Percentiles rank a stretch among this genome's conserved stretches.
phyloP scores from a whole-genome alignment of 2,797 vertebrate genomes.

The Tragopan temminckii region DNA sequence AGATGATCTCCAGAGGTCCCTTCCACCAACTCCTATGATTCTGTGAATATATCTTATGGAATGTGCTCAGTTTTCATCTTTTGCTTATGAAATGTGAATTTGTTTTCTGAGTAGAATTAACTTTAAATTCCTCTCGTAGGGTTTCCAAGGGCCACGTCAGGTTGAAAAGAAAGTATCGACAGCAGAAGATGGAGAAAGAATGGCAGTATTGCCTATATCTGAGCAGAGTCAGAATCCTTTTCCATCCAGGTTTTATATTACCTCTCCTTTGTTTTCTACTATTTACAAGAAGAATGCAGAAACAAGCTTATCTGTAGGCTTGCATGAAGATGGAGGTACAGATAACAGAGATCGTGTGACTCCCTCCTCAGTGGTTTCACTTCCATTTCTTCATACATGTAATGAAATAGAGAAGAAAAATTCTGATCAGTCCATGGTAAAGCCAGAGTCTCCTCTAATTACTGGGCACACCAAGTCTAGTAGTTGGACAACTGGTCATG shows the following conservation, averaged over 20 bases:
- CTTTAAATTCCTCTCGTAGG: conserved; percentile 68
- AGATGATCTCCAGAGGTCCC: no score
- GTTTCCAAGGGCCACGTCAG: conserved; percentile 81
- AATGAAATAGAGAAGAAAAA: background rate
- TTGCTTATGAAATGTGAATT: background rate
- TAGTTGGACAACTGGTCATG: background rate
- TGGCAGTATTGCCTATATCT: background rate
- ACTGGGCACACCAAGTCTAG: background rate
- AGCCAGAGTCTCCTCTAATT: background rate
- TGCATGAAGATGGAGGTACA: background rate
- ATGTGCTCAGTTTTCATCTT: background rate
- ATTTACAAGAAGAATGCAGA: conserved; percentile 23
- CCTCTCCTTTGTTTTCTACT: conserved; percentile 75
- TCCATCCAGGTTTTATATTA: conserved; percentile 47
- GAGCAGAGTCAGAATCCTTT: background rate
- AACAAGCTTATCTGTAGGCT: background rate
- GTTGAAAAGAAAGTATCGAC: conserved; percentile 70
- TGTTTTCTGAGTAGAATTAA: background rate
- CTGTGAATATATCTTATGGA: background rate
- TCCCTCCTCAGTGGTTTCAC: conserved; percentile 3
- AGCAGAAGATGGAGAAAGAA: conserved; percentile 3
- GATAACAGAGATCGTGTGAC: background rate
- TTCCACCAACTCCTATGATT: no score
- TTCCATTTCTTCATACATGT: background rate
- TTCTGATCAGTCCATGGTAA: background rate